Evolutionary conservation across 1,140 invertebrate species (phyloP), one percentile per base, ranked within the genome.

Genomic region (Psix sp.): DNA sequence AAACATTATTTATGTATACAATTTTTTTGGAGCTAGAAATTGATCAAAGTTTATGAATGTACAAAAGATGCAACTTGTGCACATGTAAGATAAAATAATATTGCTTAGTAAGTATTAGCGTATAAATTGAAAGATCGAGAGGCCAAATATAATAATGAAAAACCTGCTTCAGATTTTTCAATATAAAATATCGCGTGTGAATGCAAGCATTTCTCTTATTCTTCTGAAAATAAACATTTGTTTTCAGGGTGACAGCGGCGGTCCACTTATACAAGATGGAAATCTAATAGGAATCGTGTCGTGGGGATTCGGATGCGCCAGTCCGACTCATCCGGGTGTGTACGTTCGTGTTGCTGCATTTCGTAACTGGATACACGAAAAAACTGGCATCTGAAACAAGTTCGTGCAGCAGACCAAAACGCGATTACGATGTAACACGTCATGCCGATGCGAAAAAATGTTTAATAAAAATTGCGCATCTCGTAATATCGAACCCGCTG

Each of bases 271-370:
- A 3, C 85, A 85, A 67, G 73, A 84, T 35, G 87, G 84, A 0
- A 83, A 85, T 17, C 81, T 93, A 24, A 89, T 90, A 42, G 94
- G 94, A 3, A 74, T 74, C 56, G 71, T 74, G 36, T 74, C 71
- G 21, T 74, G 71, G 71, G 71, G 93, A 14, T 88, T 88, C 51
- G 90, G 90, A 3, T 95, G 94, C 76, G 93, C 90, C 1, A 81
- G 87, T 39, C 87, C 90, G 0, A 76, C 80, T 0, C 89, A 90
- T 74, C 93, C 93, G 0, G 93, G 94, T 6, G 92, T 95, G 52
- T 94, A 92, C 80, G 89, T 91, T 1, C 89, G 92, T 26, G 90
- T 94, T 9, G 78, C 89, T 0, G 82, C 86, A 35, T 91, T 91
- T 70, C 85, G 88, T 9, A 79, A 84, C 31, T 95, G 91, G 91